phyloP scores from a whole-genome alignment of 2,888 invertebrate species.

The Blera fallax region DNA sequence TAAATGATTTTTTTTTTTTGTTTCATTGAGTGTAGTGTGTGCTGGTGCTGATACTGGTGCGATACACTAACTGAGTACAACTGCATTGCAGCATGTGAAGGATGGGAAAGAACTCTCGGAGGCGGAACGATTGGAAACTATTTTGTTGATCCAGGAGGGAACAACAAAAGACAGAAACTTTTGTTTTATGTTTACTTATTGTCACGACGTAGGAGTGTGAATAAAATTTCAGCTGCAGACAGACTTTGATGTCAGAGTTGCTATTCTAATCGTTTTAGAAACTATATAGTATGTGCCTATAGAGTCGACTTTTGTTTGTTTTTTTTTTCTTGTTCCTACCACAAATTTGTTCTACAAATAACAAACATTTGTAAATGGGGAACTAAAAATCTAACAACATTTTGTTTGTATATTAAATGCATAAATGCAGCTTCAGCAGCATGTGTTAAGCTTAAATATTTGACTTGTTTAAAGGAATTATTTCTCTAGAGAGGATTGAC shows the following conservation, averaged over 20 bases:
- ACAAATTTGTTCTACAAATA: slow-evolving; percentile 47
- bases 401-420: background rate
- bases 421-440: background rate
- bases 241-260: slow-evolving; percentile 33
- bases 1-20: slow-evolving; percentile 31
- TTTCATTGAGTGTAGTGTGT: slow-evolving; percentile 9
- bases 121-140: slow-evolving; percentile 1
- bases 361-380: slow-evolving; percentile 34
- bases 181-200: slow-evolving; percentile 60
- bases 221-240: slow-evolving; percentile 59
- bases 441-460: slow-evolving; percentile 3
- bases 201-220: slow-evolving; percentile 61
- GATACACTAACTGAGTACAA: slow-evolving; percentile 24
- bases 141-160: slow-evolving; percentile 35
- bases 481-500: background rate
- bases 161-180: slow-evolving; percentile 40
- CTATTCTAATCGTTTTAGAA: background rate
- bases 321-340: slow-evolving; percentile 11
- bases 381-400: slow-evolving; percentile 4
- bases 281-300: background rate
- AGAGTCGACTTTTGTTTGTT: background rate
- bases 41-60: no score
- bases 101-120: background rate
- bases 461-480: slow-evolving; percentile 7
- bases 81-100: slow-evolving; percentile 55